Conservation (phyloP, 2,113 vertebrate species). For the Spea bombifrons region DNA sequence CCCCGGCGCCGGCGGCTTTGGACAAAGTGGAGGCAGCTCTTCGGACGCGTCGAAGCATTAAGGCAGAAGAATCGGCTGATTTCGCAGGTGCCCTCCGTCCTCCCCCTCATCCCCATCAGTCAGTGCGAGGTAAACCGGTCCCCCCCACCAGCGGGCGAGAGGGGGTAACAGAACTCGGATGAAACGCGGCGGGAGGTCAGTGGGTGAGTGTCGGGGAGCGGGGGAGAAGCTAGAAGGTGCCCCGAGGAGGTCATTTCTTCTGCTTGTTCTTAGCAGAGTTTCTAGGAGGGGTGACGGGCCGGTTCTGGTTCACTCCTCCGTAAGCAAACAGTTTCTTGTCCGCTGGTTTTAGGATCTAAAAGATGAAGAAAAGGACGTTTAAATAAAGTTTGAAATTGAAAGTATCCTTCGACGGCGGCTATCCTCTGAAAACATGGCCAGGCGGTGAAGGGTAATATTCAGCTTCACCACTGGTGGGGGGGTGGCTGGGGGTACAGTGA, state of each 20-base stretch:
- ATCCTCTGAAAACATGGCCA: too few species aligned
- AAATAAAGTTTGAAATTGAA: too few species aligned
- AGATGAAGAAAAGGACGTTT: too few species aligned
- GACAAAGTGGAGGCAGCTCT: not conserved
- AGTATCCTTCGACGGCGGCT: too few species aligned
- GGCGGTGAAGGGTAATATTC: too few species aligned
- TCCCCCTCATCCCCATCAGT: constrained; percentile 12
- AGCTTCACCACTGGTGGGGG: too few species aligned
- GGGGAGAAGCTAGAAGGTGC: constrained; percentile 8
- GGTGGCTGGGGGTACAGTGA: too few species aligned
- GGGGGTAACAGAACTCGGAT: not conserved
- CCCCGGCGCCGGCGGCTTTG: not conserved
- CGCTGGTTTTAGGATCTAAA: constrained; percentile 90
- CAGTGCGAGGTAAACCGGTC: constrained; percentile 33
- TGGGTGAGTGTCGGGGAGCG: constrained; percentile 24
- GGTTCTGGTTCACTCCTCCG: constrained; percentile 79
- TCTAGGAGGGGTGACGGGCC: constrained; percentile 89
- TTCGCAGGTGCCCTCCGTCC: not conserved
- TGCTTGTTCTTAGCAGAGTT: constrained; percentile 97
- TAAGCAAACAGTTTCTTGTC: constrained; percentile 96
- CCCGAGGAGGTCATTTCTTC: constrained; percentile 35
- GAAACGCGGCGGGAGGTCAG: constrained; percentile 25
- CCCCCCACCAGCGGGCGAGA: not conserved
- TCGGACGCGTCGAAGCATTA: constrained; percentile 9
- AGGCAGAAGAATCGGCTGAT: constrained; percentile 37